Evolutionary conservation across 2,113 vertebrate species (phyloP).

Genomic region (Heteronetta atricapilla): DNA sequence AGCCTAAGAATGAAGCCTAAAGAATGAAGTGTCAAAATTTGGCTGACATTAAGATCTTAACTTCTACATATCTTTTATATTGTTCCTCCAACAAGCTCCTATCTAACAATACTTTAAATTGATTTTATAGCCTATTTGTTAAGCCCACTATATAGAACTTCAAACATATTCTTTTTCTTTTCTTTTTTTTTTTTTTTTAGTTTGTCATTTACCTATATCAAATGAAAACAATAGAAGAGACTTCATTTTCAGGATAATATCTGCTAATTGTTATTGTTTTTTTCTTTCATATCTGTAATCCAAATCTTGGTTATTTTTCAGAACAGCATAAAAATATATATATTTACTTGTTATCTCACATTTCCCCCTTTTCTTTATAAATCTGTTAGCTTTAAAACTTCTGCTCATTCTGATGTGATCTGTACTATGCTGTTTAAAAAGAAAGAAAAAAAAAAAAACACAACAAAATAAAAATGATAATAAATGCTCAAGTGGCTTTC

Average conservation of each 20-base stretch:
- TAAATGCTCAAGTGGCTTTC: not conserved
- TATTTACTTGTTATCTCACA: not conserved
- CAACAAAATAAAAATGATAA: not conserved
- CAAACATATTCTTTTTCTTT: not conserved
- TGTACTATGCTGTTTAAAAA: not conserved
- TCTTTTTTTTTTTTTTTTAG: no score
- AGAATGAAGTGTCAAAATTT: constrained; percentile 50
- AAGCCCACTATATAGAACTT: not conserved
- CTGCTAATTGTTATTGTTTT: not conserved
- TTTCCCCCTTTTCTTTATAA: not conserved
- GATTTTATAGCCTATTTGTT: not conserved
- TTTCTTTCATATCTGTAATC: not conserved
- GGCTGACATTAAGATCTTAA: constrained; percentile 50
- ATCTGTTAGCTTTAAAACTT: not conserved
- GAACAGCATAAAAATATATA: not conserved
- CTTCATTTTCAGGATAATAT: not conserved
- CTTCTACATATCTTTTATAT: constrained; percentile 37
- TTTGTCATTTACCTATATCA: not conserved
- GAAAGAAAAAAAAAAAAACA: not conserved
- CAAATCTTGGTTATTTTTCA: not conserved
- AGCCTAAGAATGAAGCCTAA: constrained; percentile 59
- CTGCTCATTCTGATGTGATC: not conserved
- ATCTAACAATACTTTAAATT: constrained; percentile 16
- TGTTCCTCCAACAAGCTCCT: not conserved
- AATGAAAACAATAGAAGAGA: not conserved